Conservation (phyloP, 2,888 invertebrate species). For the Drosophila heteroneura region DNA sequence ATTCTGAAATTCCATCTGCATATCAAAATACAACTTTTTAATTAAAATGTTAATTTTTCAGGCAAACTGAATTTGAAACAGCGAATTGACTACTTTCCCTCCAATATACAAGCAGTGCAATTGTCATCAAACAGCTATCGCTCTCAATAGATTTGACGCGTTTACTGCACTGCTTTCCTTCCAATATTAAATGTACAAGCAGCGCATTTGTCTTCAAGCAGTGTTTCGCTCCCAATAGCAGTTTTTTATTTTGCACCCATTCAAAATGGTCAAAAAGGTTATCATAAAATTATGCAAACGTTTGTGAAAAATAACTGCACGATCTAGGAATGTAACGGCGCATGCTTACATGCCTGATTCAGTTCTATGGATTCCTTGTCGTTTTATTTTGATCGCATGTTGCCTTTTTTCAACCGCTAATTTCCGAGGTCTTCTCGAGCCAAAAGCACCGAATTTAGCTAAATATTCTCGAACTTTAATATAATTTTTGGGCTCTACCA, state of each 20-base stretch:
- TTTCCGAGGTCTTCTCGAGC: neutral
- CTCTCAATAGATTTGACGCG: neutral
- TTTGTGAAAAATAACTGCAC: neutral
- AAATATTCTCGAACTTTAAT: neutral
- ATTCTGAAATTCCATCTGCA: neutral
- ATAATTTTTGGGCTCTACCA: neutral
- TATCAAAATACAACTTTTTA: neutral
- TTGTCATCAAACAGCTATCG: neutral
- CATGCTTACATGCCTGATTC: neutral
- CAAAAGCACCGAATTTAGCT: fast-evolving
- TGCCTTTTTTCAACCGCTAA: neutral
- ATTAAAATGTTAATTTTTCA: neutral
- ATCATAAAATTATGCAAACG: neutral
- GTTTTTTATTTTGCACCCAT: neutral
- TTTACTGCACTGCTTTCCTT: neutral
- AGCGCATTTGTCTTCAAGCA: neutral
- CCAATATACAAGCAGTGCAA: neutral
- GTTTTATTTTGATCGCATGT: neutral
- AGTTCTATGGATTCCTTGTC: neutral
- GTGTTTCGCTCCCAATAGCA: neutral
- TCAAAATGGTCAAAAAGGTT: neutral
- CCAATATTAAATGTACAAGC: neutral
- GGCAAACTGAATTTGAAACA: neutral
- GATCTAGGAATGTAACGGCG: neutral
- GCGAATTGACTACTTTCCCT: neutral